These are phyloP conservation scores for Drosophila nannoptera DNA, from an alignment of 1,140 invertebrate species.

Conservation along the genomic window DNA sequence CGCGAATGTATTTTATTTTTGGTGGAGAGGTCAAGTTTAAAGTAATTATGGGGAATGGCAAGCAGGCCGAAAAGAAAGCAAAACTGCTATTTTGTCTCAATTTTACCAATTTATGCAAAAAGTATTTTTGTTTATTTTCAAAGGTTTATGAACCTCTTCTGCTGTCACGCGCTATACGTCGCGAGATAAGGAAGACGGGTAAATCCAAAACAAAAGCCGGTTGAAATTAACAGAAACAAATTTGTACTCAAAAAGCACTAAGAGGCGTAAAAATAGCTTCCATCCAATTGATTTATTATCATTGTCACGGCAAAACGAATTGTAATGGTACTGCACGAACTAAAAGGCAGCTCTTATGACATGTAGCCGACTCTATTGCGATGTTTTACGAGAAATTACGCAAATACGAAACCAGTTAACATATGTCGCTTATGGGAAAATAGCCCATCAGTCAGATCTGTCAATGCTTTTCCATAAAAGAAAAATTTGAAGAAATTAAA, in stretches of 20 bases:
- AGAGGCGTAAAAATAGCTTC: slow-evolving; percentile 54
- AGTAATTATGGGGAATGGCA: slow-evolving; percentile 56
- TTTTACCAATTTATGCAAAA: slow-evolving; percentile 33
- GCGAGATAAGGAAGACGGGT: slow-evolving; percentile 52
- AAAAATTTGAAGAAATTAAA: background rate
- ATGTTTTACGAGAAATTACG: slow-evolving; percentile 27
- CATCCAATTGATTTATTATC: slow-evolving; percentile 70
- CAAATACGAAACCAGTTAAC: slow-evolving; percentile 37
- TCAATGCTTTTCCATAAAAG: slow-evolving; percentile 27
- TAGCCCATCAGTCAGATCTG: slow-evolving; percentile 18
- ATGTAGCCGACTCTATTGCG: slow-evolving; percentile 13
- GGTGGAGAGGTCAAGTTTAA: slow-evolving; percentile 74
- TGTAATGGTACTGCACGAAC: slow-evolving; percentile 23
- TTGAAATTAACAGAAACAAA: slow-evolving; percentile 19
- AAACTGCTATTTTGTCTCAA: slow-evolving; percentile 43
- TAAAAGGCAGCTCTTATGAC: slow-evolving; percentile 37
- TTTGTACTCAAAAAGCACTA: slow-evolving; percentile 19
- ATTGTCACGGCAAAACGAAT: slow-evolving; percentile 52
- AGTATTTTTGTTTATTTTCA: slow-evolving; percentile 47
- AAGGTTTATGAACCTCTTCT: slow-evolving; percentile 72
- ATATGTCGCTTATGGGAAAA: slow-evolving; percentile 41
- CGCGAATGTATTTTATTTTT: slow-evolving; percentile 46
- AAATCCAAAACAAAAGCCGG: slow-evolving; percentile 23
- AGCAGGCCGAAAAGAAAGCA: slow-evolving; percentile 65
- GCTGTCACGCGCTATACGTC: slow-evolving; percentile 39